phyloP scores from a whole-genome alignment of 2,113 vertebrate species.

The Thalassarche chlororhynchos region DNA sequence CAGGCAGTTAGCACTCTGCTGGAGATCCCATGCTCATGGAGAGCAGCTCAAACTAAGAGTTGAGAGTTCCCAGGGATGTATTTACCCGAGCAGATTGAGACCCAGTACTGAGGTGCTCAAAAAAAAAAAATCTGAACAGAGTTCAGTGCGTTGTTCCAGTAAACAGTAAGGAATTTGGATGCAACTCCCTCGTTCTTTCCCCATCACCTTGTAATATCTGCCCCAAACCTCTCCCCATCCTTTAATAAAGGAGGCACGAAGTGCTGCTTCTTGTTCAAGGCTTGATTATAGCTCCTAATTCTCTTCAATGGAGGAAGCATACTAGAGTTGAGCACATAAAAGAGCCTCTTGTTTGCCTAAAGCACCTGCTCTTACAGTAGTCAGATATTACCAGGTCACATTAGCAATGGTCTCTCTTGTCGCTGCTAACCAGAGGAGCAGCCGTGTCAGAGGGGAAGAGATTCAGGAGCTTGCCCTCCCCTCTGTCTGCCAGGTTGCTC shows the following conservation, averaged over 20 bases:
- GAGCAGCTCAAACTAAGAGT: not conserved
- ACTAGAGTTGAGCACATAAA: fast-evolving
- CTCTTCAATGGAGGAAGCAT: fast-evolving
- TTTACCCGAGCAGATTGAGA: not conserved
- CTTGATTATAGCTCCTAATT: not conserved
- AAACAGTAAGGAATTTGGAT: not conserved
- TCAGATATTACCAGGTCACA: no score
- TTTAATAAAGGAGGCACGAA: not conserved
- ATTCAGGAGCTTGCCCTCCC: no score
- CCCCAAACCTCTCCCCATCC: not conserved
- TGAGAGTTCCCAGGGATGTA: not conserved
- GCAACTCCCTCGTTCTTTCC: not conserved
- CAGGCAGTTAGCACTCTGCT: not conserved
- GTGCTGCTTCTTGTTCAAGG: not conserved
- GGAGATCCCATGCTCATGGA: not conserved
- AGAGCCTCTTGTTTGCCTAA: no score
- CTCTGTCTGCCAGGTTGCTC: not conserved
- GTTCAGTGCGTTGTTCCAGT: not conserved
- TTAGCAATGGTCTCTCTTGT: not conserved
- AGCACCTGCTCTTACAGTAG: not conserved
- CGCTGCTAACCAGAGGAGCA: not conserved
- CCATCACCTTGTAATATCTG: not conserved
- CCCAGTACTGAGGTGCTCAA: not conserved
- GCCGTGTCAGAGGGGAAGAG: not conserved
- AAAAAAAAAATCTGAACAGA: not conserved